Percentiles rank a stretch among this genome's conserved stretches.
phyloP scores from a whole-genome alignment of 2,113 vertebrate species.

The Phyllostomus discolor region DNA sequence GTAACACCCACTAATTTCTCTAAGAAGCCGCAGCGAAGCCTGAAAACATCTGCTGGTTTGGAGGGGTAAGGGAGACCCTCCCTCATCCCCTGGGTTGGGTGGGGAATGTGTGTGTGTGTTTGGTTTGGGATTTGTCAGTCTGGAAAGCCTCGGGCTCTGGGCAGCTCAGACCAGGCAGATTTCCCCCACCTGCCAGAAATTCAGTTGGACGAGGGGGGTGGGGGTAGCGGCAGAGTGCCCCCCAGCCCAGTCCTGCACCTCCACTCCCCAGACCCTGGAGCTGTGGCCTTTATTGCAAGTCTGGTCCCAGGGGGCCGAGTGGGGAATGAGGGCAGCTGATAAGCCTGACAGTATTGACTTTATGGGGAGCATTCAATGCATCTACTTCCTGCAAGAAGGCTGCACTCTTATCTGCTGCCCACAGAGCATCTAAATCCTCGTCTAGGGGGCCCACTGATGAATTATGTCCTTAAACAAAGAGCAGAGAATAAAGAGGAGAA shows the following conservation, averaged over 20 bases:
- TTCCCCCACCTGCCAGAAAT: constrained; percentile 38
- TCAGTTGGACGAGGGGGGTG: background rate
- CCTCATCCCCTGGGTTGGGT: background rate
- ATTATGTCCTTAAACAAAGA: constrained; percentile 83
- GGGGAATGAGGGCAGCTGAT: constrained; percentile 77
- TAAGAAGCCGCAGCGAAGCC: background rate
- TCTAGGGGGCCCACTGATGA: constrained; percentile 88
- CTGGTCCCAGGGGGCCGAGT: constrained; percentile 51
- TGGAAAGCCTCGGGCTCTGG: background rate
- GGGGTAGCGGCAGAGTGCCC: background rate
- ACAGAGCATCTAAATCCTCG: constrained; percentile 93
- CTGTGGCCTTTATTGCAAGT: constrained; percentile 73
- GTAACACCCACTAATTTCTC: background rate
- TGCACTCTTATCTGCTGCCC: constrained; percentile 88
- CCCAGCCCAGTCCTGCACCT: background rate
- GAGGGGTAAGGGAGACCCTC: background rate
- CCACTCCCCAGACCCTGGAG: background rate
- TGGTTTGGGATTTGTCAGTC: background rate
- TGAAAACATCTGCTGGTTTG: constrained; percentile 22
- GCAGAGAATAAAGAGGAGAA: constrained; percentile 76
- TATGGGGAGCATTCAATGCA: constrained; percentile 78
- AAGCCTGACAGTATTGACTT: constrained; percentile 82
- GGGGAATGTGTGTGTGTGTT: background rate
- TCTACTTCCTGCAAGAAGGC: constrained; percentile 78
- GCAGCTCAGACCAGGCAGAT: constrained; percentile 15